These are phyloP conservation scores for Drosophila serrata DNA, from an alignment of 1,140 invertebrate species.

Conservation along the genomic window DNA sequence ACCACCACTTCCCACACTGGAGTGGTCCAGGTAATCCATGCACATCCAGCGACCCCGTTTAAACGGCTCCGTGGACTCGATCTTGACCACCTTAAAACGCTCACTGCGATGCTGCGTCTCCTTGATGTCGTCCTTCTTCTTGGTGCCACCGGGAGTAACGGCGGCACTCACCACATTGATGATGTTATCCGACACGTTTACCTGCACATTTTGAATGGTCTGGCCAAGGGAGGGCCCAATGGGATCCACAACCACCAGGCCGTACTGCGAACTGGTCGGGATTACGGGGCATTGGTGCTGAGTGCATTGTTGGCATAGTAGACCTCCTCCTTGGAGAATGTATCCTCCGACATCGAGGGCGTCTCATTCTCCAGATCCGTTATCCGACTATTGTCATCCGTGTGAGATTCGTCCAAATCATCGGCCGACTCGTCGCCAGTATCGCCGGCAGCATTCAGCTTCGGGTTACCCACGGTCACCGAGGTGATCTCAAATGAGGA, in stretches of 20 bases:
- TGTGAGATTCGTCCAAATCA: constrained; percentile 97
- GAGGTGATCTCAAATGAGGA: constrained; percentile 97
- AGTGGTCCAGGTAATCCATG: constrained; percentile 97
- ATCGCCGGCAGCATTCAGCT: constrained; percentile 90
- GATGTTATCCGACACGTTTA: constrained; percentile 88
- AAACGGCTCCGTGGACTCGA: constrained; percentile 97
- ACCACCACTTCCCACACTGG: constrained; percentile 67
- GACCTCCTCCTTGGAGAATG: constrained; percentile 92
- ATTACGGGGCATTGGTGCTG: constrained; percentile 93
- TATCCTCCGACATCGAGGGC: constrained; percentile 93
- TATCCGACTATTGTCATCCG: constrained; percentile 93
- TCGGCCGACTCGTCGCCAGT: constrained; percentile 96
- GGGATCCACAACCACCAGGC: constrained; percentile 91
- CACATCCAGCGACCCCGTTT: constrained; percentile 97
- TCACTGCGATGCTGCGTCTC: constrained; percentile 92
- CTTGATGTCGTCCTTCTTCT: constrained; percentile 88
- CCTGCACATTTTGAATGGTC: constrained; percentile 87
- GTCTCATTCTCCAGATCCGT: constrained; percentile 94
- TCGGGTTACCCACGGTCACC: constrained; percentile 89
- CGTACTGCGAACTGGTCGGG: constrained; percentile 93
- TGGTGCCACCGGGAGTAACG: constrained; percentile 86
- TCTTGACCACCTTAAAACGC: constrained; percentile 98
- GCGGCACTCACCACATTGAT: constrained; percentile 88
- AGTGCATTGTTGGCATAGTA: constrained; percentile 91
- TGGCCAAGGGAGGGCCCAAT: constrained; percentile 61